phyloP scores from a whole-genome alignment of 2,113 vertebrate species.

The Gobio gobio region DNA sequence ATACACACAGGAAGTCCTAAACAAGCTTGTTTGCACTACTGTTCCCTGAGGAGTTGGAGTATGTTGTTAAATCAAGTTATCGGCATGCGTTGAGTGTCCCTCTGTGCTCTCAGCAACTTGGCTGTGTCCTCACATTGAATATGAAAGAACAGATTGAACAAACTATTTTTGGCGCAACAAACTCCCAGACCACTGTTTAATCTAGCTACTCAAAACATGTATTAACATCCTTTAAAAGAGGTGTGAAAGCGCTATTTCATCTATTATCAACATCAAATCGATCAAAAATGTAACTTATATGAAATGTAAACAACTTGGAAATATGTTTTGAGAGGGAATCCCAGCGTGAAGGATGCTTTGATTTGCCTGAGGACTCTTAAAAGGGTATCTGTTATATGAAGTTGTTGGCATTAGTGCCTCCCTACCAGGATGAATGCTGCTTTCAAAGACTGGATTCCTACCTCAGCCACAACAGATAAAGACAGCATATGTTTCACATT shows the following conservation, averaged over 20 bases:
- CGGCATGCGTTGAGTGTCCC: not conserved
- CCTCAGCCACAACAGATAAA: slow-evolving; percentile 11
- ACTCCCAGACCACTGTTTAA: not conserved
- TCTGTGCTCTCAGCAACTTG: not conserved
- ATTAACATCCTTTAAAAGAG: not conserved
- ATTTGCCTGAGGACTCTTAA: slow-evolving; percentile 3
- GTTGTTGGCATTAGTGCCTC: slow-evolving; percentile 2
- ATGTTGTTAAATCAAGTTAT: slow-evolving; percentile 31
- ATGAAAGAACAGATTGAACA: slow-evolving; percentile 10
- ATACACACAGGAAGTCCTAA: slow-evolving; percentile 32
- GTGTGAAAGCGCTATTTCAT: not conserved
- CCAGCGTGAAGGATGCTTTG: slow-evolving; percentile 6
- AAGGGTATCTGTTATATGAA: slow-evolving; percentile 2
- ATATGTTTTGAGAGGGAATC: slow-evolving; percentile 5
- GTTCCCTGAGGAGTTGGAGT: slow-evolving; percentile 24
- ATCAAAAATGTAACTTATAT: not conserved
- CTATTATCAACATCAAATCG: not conserved
- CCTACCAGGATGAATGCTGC: not conserved
- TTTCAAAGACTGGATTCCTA: slow-evolving; percentile 19
- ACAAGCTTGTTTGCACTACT: slow-evolving; percentile 21
- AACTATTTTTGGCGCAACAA: not conserved
- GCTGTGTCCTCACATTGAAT: not conserved
- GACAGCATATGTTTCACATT: slow-evolving; percentile 18
- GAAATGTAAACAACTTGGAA: slow-evolving; percentile 21
- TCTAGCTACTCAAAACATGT: not conserved